Evolutionary conservation across 92 coral and sea anemone genomes (phyloP).

Genomic region (Desmophyllum pertusum): DNA sequence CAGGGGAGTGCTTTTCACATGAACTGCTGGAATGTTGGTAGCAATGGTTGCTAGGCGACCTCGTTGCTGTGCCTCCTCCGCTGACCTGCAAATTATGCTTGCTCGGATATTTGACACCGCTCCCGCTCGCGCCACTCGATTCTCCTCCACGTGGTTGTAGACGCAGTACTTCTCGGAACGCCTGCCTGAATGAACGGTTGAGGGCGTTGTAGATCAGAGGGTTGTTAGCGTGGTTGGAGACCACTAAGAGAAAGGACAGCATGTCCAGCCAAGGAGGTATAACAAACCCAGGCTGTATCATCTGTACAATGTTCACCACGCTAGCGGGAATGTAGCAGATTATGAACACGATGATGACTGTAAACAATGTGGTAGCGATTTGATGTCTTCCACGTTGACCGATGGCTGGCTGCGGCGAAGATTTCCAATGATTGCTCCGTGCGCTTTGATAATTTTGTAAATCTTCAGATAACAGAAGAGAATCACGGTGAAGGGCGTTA

Average conservation of each 20-base stretch:
- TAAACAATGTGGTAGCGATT: constrained; percentile 63
- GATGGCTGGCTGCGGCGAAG: constrained; percentile 36
- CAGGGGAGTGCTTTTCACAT: constrained; percentile 31
- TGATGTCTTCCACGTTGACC: constrained; percentile 62
- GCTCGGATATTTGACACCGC: constrained; percentile 14
- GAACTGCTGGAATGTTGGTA: constrained; percentile 36
- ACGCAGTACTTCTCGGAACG: constrained; percentile 38
- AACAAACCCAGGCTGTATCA: constrained; percentile 37
- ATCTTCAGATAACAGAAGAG: constrained; percentile 58
- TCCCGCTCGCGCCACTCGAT: background rate
- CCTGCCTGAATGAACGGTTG: constrained; percentile 59
- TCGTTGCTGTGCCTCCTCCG: background rate
- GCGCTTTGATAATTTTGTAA: constrained; percentile 54
- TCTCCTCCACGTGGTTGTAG: constrained; percentile 5
- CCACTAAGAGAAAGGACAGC: constrained; percentile 54
- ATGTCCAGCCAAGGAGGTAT: constrained; percentile 67
- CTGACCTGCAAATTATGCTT: background rate
- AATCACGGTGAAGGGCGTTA: constrained; percentile 49
- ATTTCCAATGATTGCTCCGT: constrained; percentile 41
- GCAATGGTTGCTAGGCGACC: constrained; percentile 34
- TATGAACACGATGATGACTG: constrained; percentile 56
- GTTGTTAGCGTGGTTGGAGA: constrained; percentile 76
- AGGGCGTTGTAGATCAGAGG: constrained; percentile 68
- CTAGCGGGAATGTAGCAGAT: constrained; percentile 74
- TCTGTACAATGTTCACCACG: constrained; percentile 63